phyloP scores from a whole-genome alignment of 2,888 invertebrate species.

The Rhodophaea formosa region DNA sequence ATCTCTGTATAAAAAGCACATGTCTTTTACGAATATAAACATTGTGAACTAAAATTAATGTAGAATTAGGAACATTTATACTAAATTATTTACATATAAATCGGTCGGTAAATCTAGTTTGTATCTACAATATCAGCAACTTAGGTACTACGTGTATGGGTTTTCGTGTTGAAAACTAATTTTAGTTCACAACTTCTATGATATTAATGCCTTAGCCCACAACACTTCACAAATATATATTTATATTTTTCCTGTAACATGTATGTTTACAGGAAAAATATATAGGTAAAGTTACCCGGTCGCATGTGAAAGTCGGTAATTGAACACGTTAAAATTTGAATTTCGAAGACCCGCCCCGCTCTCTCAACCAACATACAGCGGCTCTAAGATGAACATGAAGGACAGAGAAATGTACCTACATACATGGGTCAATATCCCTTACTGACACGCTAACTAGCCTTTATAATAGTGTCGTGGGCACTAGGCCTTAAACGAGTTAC shows the following conservation, averaged over 20 bases:
- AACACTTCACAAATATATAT: too few species aligned
- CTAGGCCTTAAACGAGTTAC: too few species aligned
- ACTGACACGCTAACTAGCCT: neutral
- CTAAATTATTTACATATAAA: constrained; percentile 23
- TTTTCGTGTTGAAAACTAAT: constrained; percentile 12
- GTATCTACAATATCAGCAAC: constrained; percentile 3
- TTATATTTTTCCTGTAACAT: too few species aligned
- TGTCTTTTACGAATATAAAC: constrained; percentile 23
- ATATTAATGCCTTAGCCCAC: neutral
- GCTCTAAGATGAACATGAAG: neutral
- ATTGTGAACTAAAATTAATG: constrained; percentile 29
- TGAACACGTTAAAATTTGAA: neutral
- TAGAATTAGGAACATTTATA: constrained; percentile 27
- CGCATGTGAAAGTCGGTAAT: neutral
- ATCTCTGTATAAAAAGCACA: constrained; percentile 4
- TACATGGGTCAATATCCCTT: neutral
- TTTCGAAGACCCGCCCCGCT: neutral
- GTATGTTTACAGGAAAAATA: neutral
- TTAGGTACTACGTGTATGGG: neutral
- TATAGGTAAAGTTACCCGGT: neutral
- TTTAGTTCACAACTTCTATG: constrained; percentile 21
- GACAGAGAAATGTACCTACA: neutral
- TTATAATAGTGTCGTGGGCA: neutral
- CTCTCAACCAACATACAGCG: neutral
- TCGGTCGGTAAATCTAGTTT: neutral